Percentiles rank a stretch among this genome's conserved stretches.
These are phyloP conservation scores for Sorex maritimensis DNA, from an alignment of 2,797 vertebrate genomes.

Conservation along the genomic window DNA sequence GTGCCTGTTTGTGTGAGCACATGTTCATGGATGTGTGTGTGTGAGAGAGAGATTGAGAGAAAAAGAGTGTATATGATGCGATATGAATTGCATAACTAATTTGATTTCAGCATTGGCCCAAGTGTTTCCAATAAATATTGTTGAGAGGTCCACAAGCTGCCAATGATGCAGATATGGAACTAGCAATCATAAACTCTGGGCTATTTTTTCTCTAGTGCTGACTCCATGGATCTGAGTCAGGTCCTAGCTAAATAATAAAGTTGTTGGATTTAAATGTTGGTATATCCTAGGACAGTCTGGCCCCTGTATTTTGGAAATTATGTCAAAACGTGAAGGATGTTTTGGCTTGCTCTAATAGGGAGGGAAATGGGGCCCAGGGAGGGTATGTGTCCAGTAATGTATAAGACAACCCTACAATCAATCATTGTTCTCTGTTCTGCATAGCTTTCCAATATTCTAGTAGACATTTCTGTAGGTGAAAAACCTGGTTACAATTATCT, in stretches of 20 bases:
- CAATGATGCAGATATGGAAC: not conserved
- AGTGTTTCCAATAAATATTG: not conserved
- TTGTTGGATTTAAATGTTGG: not conserved
- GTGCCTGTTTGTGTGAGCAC: too few species aligned
- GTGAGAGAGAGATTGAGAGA: too few species aligned
- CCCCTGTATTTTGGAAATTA: not conserved
- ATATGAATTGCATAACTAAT: not conserved
- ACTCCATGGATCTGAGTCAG: not conserved
- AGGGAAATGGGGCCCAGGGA: not conserved
- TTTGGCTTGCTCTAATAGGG: not conserved
- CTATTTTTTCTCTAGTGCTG: not conserved
- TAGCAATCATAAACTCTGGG: constrained; percentile 13
- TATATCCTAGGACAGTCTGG: not conserved
- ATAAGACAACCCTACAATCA: not conserved
- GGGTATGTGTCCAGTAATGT: not conserved
- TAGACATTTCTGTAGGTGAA: not conserved
- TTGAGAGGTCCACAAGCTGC: not conserved
- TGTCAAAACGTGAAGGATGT: not conserved
- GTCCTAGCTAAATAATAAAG: not conserved
- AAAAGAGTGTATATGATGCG: not conserved
- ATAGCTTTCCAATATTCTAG: not conserved
- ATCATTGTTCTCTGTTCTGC: constrained; percentile 3
- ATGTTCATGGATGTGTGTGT: not conserved
- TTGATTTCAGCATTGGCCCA: not conserved
- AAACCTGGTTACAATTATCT: constrained; percentile 68